A percentile compares a stretch with the other conserved stretches of the same genome.
Evolutionary conservation across 2,113 vertebrate genomes (phyloP).

Genomic region (Conger conger): DNA sequence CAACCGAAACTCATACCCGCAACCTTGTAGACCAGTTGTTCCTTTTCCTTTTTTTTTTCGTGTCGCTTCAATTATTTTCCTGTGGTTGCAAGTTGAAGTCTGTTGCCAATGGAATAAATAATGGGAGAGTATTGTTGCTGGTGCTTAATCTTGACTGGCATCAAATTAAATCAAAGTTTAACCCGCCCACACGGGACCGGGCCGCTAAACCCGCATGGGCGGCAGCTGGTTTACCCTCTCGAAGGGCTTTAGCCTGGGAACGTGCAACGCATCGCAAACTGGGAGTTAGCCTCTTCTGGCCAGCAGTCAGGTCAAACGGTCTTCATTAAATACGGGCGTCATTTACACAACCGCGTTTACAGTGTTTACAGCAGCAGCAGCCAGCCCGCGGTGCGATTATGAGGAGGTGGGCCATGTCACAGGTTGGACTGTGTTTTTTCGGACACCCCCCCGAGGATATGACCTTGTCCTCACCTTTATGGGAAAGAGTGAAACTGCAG

Average conservation of each 20-base stretch:
- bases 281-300: not conserved
- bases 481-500: slow-evolving; percentile 41
- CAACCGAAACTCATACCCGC: not conserved
- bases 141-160: slow-evolving; percentile 16
- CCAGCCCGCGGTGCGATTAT: slow-evolving; percentile 7
- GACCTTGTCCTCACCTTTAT: slow-evolving; percentile 59
- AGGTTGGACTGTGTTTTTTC: slow-evolving; percentile 6
- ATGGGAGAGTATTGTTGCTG: not conserved
- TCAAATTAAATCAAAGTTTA: slow-evolving; percentile 23
- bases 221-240: slow-evolving; percentile 13
- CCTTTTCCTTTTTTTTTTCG: not conserved
- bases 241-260: not conserved
- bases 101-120: not conserved
- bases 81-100: not conserved
- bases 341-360: not conserved
- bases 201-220: not conserved
- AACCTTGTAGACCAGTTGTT: not conserved
- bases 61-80: not conserved
- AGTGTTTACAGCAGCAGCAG: not conserved
- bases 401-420: slow-evolving; percentile 22
- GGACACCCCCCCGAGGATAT: slow-evolving; percentile 31
- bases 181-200: not conserved
- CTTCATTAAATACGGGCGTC: not conserved
- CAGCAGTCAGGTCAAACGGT: not conserved
- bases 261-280: not conserved